Evolutionary conservation across 2,797 vertebrate species (phyloP), one percentile per base, ranked within the genome.

Genomic region (Sebastes cheni): DNA sequence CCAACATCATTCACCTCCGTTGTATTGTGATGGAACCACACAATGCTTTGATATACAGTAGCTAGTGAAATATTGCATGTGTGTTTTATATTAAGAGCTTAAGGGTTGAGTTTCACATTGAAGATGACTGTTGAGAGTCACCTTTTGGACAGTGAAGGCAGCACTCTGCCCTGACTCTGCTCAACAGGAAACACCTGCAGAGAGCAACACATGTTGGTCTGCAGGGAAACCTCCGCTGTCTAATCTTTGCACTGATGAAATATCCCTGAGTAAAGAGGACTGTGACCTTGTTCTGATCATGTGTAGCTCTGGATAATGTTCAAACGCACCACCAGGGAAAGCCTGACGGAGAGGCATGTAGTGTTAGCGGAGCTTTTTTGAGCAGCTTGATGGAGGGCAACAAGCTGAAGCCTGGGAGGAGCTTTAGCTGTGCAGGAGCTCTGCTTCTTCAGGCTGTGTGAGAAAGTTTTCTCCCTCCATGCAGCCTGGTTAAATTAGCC

Each of bases 401-500:
- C 69, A 8, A 69, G 81, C 82, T 72, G 3, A 27, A 77, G 66
- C 52, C 69, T 42, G 68, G 72, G 65, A 77, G 78, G 71, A 65
- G 69, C 55, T 61, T 64, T 29, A n/a, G 20, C 67, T 65, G 68
- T 81, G 78, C 29, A 4, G 85, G 59, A 29, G 74, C 61, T 58
- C 54, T 8, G 73, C 76, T 79, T 85, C 85, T 89, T 58, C 42
- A 29, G 77, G 65, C 84, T 52, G 82, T 93, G 90, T 92, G 93
- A 93, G 86, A 94, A 94, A 91, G 88, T 94, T 89, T 88, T 88
- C 89, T 91, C 79, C 88, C 90, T 87, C 81, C 81, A 67, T 88
- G 88, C 85, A 90, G 91, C 89, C 91, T 92, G 89, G 91, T 92
- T 92, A 94, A 93, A 95, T 94, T 89, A 94, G 90, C 91, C 90